Conservation (phyloP, 2,797 vertebrate genomes). For the Crocidura indochinensis region DNA sequence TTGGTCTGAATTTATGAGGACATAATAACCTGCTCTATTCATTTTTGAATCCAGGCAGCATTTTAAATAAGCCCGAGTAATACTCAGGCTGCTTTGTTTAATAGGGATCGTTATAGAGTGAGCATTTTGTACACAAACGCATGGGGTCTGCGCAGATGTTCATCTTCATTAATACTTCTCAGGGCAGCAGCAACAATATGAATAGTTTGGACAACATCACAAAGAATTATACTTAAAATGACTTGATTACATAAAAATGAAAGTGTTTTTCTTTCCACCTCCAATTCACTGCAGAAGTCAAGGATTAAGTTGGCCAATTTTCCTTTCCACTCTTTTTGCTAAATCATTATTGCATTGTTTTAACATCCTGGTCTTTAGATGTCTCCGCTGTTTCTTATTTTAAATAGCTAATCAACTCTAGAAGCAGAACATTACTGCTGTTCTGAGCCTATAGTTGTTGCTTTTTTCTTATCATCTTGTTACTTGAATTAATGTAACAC, state of each 20-base stretch:
- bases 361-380: background rate
- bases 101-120: constrained; percentile 75
- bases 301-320: constrained; percentile 52
- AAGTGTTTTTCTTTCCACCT: constrained; percentile 55
- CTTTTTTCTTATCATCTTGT: constrained; percentile 56
- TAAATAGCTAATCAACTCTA: constrained; percentile 50
- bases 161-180: constrained; percentile 69
- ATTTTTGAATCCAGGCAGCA: constrained; percentile 64
- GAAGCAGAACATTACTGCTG: constrained; percentile 11
- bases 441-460: background rate
- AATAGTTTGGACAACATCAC: constrained; percentile 39
- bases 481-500: constrained; percentile 70
- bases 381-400: constrained; percentile 64
- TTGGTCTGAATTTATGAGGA: constrained; percentile 82
- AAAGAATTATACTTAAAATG: constrained; percentile 62
- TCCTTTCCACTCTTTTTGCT: constrained; percentile 51
- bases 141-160: constrained; percentile 58
- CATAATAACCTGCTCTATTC: constrained; percentile 64
- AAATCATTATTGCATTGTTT: constrained; percentile 54
- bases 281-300: constrained; percentile 66
- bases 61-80: constrained; percentile 73
- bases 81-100: constrained; percentile 80
- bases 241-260: constrained; percentile 55
- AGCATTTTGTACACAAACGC: constrained; percentile 23
- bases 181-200: constrained; percentile 59